Base-by-base conservation (phyloP, 2,888 invertebrate species). In the Zygaena filipendulae region DNA sequence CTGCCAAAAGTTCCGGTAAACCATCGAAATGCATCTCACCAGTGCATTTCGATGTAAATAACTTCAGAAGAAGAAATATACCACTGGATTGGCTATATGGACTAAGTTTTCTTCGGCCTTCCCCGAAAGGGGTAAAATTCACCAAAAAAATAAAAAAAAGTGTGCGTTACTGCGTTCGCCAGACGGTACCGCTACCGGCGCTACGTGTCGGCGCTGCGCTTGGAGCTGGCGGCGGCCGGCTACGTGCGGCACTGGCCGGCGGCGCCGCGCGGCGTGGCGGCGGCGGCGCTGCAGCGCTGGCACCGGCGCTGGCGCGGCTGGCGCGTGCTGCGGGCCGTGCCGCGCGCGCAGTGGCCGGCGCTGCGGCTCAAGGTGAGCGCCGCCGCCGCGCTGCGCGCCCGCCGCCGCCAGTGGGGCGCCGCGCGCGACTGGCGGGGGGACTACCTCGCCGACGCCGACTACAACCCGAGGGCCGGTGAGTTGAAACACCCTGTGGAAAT, bases 321-420 rank as follows among this genome's bases (percentile, higher is more conserved):
- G 68, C 92, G 92, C 84, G 86, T 92, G 29, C 83, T 97, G n/a
- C 81, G 84, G 45, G 87, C 87, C 33, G 85, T 95, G 39, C 94
- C 93, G 2, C 75, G 84, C 32, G 82, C 84, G 16, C 93, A 96
- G 53, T 93, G 97, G 93, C 91, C 93, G 5, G 91, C 94, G 60
- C 83, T 97, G 11, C 66, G 69, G 59, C 49, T 77, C 49, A 80
- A 80, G 62, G 68, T 77, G 31, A 48, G 63, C 14, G 71, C 71
- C 2, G 80, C 79, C 13, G 57, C 62, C 25, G 63, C 58, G n/a
- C 56, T 81, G 18, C 35, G 42, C 4, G 47, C 55, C 0, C 43
- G 80, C 0, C 45, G 80, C 3, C 6, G 41, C 1, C 44, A 51
- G 29, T 81, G 80, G 80, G 80, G 80, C 11, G 64, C 69, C 19